These are phyloP conservation scores for Epinephelus coioides DNA, from an alignment of 2,797 vertebrate genomes.

Conservation along the genomic window DNA sequence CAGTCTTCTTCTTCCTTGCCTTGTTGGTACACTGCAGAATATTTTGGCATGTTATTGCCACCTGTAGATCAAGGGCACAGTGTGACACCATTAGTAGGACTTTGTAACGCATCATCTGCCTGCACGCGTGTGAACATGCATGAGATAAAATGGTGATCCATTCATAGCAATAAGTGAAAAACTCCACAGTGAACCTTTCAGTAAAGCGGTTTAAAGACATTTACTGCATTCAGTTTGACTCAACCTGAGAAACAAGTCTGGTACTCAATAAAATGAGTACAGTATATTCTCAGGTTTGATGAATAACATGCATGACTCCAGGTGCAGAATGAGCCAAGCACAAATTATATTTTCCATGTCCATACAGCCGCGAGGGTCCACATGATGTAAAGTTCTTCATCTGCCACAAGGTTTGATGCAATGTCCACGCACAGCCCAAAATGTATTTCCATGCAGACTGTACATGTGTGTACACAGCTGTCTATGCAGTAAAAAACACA, in stretches of 20 bases:
- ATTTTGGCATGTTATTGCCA: neutral
- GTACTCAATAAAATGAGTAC: neutral
- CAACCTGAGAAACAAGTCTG: neutral
- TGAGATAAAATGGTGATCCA: neutral
- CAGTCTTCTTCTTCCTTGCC: neutral
- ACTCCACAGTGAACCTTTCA: neutral
- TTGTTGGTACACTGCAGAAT: neutral
- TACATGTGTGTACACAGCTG: neutral
- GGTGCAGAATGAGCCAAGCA: neutral
- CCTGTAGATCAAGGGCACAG: neutral
- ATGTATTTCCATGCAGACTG: neutral
- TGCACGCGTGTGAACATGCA: neutral
- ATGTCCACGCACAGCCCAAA: neutral
- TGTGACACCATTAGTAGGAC: neutral
- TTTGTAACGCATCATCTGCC: neutral
- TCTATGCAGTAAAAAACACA: neutral
- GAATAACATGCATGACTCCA: neutral
- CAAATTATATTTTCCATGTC: neutral
- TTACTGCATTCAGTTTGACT: neutral
- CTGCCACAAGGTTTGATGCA: neutral
- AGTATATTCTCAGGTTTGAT: slow-evolving; percentile 8
- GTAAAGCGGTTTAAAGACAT: neutral
- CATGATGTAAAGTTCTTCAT: slow-evolving; percentile 4
- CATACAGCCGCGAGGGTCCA: neutral
- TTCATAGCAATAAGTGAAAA: neutral